These are phyloP conservation scores for Axinella damicornis DNA, from an alignment of 37 sponge, comb jelly and placozoan species.

Conservation along the genomic window DNA sequence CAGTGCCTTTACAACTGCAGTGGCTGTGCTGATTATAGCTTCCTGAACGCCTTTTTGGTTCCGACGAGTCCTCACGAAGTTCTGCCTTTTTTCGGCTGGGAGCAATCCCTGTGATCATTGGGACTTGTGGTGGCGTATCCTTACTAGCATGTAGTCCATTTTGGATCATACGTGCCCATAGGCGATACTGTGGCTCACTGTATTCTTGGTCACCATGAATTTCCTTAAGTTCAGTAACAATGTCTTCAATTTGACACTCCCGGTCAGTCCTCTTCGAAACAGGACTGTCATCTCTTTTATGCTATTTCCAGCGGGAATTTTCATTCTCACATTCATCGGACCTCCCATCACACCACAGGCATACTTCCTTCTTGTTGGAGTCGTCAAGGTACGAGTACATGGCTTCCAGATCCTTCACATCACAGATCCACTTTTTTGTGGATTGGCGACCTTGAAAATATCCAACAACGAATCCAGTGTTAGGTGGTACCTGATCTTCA, in stretches of 20 bases:
- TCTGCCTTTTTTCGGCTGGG: neutral
- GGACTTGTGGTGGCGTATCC: constrained; percentile 35
- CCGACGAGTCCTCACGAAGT: neutral
- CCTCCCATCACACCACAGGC: constrained; percentile 40
- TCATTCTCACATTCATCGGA: constrained; percentile 18
- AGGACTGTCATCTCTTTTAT: neutral
- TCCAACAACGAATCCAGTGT: constrained; percentile 8
- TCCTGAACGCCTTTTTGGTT: no score
- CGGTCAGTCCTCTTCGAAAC: constrained; percentile 6
- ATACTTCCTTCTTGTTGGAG: neutral
- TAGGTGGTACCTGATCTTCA: constrained; percentile 20
- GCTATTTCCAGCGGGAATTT: neutral
- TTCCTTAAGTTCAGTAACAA: constrained; percentile 16
- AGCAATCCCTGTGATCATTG: constrained; percentile 12
- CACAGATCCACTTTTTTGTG: constrained; percentile 16
- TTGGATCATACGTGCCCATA: constrained; percentile 36
- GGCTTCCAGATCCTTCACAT: constrained; percentile 27
- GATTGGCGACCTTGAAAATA: constrained; percentile 41
- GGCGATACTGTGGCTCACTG: constrained; percentile 27
- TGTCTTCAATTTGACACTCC: constrained; percentile 30
- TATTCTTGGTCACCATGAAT: constrained; percentile 7
- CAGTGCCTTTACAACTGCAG: no score
- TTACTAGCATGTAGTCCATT: constrained; percentile 18
- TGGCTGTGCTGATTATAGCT: no score
- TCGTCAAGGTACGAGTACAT: constrained; percentile 6